A percentile compares a stretch with the other conserved stretches of the same genome.
Evolutionary conservation across 2,888 invertebrate species (phyloP).

Genomic region (Athrips mouffetella): DNA sequence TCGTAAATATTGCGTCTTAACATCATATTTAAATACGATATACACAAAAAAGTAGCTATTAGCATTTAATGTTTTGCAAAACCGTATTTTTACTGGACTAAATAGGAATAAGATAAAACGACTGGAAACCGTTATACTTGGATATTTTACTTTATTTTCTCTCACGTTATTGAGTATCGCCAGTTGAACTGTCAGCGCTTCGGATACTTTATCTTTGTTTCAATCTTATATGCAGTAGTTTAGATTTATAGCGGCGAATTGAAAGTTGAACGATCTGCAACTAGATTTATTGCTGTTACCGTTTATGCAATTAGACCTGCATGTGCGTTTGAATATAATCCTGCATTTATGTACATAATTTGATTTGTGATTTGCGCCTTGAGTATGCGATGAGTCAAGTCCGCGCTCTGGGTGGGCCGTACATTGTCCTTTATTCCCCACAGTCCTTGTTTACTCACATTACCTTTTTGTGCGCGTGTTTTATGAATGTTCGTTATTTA

Average conservation of each 20-base stretch:
- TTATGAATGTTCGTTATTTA: constrained; percentile 5
- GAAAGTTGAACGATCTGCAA: constrained; percentile 28
- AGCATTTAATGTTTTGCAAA: too few species aligned
- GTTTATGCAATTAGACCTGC: constrained; percentile 8
- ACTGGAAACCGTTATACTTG: neutral
- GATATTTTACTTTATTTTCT: constrained; percentile 30
- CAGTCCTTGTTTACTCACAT: constrained; percentile 5
- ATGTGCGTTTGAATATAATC: neutral
- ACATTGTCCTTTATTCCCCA: constrained; percentile 6
- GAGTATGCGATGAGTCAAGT: constrained; percentile 6
- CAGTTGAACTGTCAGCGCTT: constrained; percentile 39
- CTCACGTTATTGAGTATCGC: constrained; percentile 40
- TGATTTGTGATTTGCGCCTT: constrained; percentile 5
- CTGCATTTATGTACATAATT: neutral
- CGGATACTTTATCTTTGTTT: constrained; percentile 41
- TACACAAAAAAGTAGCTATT: too few species aligned
- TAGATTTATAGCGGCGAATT: constrained; percentile 35
- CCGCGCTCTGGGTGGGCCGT: constrained; percentile 3
- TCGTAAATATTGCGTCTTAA: too few species aligned
- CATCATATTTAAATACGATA: too few species aligned
- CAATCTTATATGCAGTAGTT: constrained; percentile 33
- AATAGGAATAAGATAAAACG: neutral
- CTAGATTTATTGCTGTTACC: constrained; percentile 22
- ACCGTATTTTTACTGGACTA: too few species aligned
- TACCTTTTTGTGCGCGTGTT: constrained; percentile 7